These are phyloP conservation scores for Solenodon paradoxus DNA, from an alignment of 2,113 vertebrate species.

Conservation along the genomic window DNA sequence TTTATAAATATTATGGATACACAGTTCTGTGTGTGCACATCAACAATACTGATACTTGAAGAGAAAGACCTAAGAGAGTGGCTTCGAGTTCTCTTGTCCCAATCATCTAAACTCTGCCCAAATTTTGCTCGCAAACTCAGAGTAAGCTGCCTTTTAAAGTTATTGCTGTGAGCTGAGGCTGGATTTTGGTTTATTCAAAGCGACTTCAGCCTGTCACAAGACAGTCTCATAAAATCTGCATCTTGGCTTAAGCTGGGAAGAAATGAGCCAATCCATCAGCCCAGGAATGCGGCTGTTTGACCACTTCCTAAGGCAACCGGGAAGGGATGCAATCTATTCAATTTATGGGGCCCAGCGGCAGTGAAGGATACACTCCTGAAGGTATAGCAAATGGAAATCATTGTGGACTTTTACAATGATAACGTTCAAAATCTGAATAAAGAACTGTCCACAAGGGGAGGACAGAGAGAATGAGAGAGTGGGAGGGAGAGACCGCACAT, in stretches of 20 bases:
- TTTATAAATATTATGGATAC: conserved; percentile 61
- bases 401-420: conserved; percentile 67
- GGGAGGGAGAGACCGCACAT: not conserved
- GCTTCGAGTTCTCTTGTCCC: not conserved
- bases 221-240: conserved; percentile 82
- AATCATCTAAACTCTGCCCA: conserved; percentile 26
- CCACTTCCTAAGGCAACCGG: conserved; percentile 83
- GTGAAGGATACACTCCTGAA: conserved; percentile 67
- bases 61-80: not conserved
- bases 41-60: not conserved
- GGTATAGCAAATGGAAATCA: conserved; percentile 77
- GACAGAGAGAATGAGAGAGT: not conserved
- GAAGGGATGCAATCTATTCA: conserved; percentile 83
- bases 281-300: conserved; percentile 84
- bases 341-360: conserved; percentile 78
- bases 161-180: conserved; percentile 72
- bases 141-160: conserved; percentile 63
- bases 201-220: conserved; percentile 81
- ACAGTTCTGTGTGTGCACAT: conserved; percentile 30
- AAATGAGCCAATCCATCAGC: conserved; percentile 82
- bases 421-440: conserved; percentile 72
- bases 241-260: conserved; percentile 80
- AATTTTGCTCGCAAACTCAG: conserved; percentile 51
- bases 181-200: conserved; percentile 81
- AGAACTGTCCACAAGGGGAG: not conserved